Conservation (phyloP, 2,113 vertebrate species). For the Seriola rivoliana region DNA sequence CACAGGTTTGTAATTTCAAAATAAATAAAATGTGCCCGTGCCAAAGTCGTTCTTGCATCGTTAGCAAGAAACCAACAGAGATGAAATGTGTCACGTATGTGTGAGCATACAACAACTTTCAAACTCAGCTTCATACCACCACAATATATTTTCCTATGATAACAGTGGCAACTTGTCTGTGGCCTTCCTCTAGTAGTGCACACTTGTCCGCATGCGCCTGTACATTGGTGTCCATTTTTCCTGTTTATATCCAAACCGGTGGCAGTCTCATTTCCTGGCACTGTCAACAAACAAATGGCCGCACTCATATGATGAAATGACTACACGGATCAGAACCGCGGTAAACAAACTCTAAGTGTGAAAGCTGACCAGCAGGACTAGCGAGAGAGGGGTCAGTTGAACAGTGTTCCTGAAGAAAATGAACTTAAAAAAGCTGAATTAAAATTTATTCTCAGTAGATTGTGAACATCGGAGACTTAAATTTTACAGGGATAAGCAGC, state of each 20-base stretch:
- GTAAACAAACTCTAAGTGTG: not conserved
- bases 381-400: too few species aligned
- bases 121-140: not conserved
- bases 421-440: too few species aligned
- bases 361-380: not conserved
- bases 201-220: not conserved
- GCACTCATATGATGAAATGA: not conserved
- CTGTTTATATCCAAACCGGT: not conserved
- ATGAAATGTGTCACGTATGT: not conserved
- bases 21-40: too few species aligned
- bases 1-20: too few species aligned
- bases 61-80: not conserved
- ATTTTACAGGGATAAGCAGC: too few species aligned
- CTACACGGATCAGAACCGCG: not conserved
- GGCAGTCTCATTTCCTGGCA: not conserved
- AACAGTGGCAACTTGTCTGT: not conserved
- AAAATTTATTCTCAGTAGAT: too few species aligned
- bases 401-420: too few species aligned
- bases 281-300: too few species aligned
- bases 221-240: conserved; percentile 3
- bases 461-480: too few species aligned
- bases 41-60: not conserved
- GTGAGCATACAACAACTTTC: not conserved
- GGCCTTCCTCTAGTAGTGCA: not conserved
- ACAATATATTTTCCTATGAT: not conserved